These are phyloP conservation scores for Microchrysa polita DNA, from an alignment of 2,888 invertebrate genomes.

Conservation along the genomic window DNA sequence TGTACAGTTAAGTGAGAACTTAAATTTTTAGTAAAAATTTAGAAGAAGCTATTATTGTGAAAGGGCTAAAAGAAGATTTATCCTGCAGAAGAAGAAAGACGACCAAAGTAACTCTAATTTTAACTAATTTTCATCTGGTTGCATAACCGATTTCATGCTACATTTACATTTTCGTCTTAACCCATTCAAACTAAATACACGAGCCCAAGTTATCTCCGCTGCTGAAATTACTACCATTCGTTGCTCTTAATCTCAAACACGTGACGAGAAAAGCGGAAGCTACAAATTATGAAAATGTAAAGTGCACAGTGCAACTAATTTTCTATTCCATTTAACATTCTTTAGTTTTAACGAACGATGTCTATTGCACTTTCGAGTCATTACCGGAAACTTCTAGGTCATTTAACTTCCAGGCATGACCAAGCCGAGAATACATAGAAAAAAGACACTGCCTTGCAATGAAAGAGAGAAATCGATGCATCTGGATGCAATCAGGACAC, in stretches of 20 bases:
- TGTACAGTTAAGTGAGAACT: too few species aligned
- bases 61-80: too few species aligned
- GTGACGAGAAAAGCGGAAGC: conserved; percentile 19
- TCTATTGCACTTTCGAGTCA: conserved; percentile 38
- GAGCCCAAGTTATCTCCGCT: too few species aligned
- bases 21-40: too few species aligned
- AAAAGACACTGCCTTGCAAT: background rate
- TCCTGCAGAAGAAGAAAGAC: too few species aligned
- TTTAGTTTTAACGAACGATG: conserved; percentile 20
- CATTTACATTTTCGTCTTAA: too few species aligned
- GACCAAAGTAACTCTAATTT: too few species aligned
- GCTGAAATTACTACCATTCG: background rate
- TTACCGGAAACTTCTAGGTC: conserved; percentile 16
- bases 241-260: conserved; percentile 20
- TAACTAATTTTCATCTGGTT: too few species aligned
- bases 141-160: too few species aligned
- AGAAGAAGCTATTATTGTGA: too few species aligned
- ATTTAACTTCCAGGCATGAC: conserved; percentile 26
- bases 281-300: conserved; percentile 42
- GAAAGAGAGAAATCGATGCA: background rate
- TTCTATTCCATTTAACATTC: conserved; percentile 45
- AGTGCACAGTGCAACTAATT: conserved; percentile 47
- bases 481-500: too few species aligned
- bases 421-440: background rate
- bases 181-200: too few species aligned